phyloP scores from a whole-genome alignment of 2,888 invertebrate species.

The Drosophila koepferae region DNA sequence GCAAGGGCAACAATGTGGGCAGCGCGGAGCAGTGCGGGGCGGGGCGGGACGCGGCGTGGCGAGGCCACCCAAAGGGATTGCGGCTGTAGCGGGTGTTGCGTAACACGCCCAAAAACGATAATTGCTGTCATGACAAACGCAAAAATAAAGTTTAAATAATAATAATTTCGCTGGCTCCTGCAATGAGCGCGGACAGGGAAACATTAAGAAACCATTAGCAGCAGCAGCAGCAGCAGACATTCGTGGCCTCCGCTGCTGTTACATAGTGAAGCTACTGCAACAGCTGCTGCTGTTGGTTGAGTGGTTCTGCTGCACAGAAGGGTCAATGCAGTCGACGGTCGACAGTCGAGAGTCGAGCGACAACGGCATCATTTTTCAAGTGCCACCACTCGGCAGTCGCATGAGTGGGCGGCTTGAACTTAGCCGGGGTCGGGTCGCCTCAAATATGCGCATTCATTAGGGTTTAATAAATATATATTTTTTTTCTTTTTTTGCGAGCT shows the following conservation, averaged over 20 bases:
- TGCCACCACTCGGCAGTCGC: constrained; percentile 53
- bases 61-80: background rate
- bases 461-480: constrained; percentile 79
- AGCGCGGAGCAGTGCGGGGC: no score
- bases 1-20: constrained; percentile 47
- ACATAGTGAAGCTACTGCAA: constrained; percentile 53
- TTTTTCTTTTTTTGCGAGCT: constrained; percentile 46
- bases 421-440: constrained; percentile 14
- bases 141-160: constrained; percentile 79
- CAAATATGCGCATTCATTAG: constrained; percentile 80
- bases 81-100: background rate
- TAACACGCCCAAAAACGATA: constrained; percentile 61
- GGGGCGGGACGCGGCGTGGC: no score
- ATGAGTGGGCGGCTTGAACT: constrained; percentile 28
- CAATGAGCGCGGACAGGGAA: constrained; percentile 44
- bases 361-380: constrained; percentile 76
- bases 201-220: constrained; percentile 80
- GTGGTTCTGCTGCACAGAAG: constrained; percentile 62
- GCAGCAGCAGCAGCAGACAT: constrained; percentile 50
- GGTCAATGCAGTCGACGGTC: constrained; percentile 66
- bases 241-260: constrained; percentile 46
- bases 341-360: constrained; percentile 24
- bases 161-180: constrained; percentile 64
- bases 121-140: constrained; percentile 80
- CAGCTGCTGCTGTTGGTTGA: constrained; percentile 65